A percentile compares a stretch with the other conserved stretches of the same genome.
These are phyloP conservation scores for Dynastes maya DNA, from an alignment of 2,888 invertebrate species.

Conservation along the genomic window DNA sequence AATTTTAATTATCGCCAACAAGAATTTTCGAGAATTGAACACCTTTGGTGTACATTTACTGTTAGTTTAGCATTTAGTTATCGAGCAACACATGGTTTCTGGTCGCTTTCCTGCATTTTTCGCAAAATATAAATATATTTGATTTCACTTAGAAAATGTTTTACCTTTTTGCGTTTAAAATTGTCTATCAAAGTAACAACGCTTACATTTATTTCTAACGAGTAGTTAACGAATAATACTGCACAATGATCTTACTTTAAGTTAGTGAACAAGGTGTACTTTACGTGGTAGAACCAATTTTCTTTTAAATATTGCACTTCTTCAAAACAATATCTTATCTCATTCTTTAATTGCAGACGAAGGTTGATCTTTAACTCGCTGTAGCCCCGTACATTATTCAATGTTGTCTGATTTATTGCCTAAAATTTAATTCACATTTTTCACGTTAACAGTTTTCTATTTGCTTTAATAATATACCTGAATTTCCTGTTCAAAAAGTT, in stretches of 20 bases:
- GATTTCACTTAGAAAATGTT: too few relatives aligned
- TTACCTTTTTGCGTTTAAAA: too few relatives aligned
- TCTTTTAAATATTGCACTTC: constrained; percentile 44
- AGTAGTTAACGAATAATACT: too few relatives aligned
- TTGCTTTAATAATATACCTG: constrained; percentile 28
- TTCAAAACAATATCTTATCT: constrained; percentile 31
- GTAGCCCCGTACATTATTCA: constrained; percentile 47
- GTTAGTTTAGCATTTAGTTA: too few relatives aligned
- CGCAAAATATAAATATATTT: too few relatives aligned
- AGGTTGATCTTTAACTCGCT: constrained; percentile 36
- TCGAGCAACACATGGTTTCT: too few relatives aligned
- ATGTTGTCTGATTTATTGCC: constrained; percentile 48
- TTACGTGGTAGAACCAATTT: constrained; percentile 39
- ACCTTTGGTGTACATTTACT: too few relatives aligned
- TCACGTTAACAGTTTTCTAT: not conserved
- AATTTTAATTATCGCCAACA: too few relatives aligned
- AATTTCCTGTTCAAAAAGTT: constrained; percentile 64
- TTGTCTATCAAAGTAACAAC: too few relatives aligned
- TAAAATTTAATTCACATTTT: constrained; percentile 11
- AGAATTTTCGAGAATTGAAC: too few relatives aligned
- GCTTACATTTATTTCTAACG: too few relatives aligned
- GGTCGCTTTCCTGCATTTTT: too few relatives aligned
- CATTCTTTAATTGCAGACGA: constrained; percentile 40
- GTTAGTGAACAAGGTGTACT: constrained; percentile 26
- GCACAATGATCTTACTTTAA: constrained; percentile 43